Conservation (phyloP, 1,140 invertebrate species). For the Drosophila arizonae region DNA sequence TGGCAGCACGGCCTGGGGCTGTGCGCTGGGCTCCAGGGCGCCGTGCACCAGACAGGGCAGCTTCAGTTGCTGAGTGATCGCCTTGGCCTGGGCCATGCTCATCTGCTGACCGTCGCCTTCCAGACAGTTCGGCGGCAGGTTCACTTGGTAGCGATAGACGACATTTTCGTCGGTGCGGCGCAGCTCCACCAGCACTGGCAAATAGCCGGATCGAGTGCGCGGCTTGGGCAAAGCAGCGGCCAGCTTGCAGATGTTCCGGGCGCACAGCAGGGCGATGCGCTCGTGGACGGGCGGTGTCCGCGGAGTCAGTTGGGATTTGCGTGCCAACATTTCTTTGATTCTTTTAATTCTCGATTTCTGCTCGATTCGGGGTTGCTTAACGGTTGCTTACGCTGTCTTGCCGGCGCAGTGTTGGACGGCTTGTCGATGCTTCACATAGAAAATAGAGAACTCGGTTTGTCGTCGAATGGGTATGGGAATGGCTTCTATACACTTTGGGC, state of each 20-base stretch:
- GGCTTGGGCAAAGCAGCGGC: constrained; percentile 49
- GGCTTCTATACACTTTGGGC: constrained; percentile 50
- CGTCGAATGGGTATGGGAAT: constrained; percentile 38
- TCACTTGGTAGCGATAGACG: constrained; percentile 59
- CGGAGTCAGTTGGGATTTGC: constrained; percentile 19
- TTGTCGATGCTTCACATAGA: constrained; percentile 52
- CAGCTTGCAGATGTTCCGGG: constrained; percentile 44
- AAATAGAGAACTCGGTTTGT: constrained; percentile 50
- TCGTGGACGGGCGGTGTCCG: constrained; percentile 46
- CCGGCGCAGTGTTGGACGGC: constrained; percentile 24
- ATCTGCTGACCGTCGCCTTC: constrained; percentile 8
- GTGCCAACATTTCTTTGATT: constrained; percentile 38
- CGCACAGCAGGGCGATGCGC: constrained; percentile 60
- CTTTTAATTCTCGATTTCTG: constrained; percentile 16
- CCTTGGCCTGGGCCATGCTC: constrained; percentile 9
- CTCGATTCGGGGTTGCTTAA: background rate
- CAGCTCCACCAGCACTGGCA: constrained; percentile 62
- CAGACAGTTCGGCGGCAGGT: constrained; percentile 28
- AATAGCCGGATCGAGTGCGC: constrained; percentile 32
- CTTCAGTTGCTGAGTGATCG: constrained; percentile 16
- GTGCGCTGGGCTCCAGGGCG: background rate
- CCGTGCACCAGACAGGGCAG: constrained; percentile 29
- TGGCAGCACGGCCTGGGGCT: background rate
- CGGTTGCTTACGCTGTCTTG: constrained; percentile 16
- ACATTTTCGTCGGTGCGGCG: constrained; percentile 41